Evolutionary conservation across 1,140 invertebrate species (phyloP), one percentile per base, ranked within the genome.

Genomic region (Anthonomus grandis): DNA sequence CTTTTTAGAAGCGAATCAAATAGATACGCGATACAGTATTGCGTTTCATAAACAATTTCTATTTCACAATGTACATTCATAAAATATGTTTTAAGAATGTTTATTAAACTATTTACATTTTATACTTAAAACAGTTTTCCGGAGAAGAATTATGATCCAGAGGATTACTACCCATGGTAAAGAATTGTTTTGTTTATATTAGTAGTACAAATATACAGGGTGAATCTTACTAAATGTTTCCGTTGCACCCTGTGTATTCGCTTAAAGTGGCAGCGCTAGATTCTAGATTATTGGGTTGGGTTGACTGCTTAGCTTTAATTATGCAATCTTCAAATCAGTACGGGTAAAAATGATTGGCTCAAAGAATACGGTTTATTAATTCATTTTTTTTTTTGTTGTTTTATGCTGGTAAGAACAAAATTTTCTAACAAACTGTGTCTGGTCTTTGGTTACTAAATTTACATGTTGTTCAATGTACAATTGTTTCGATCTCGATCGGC

Each of bases 121-220:
- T 70, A 62, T 49, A 56, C 54, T 62, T 70, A 63, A 60, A 69
- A 71, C 82, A 85, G 83, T 84, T 83, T 81, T 78, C 80, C 82
- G 81, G 83, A 84, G 79, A 84, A 84, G 77, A 69, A 75, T 64
- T 77, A 78, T 76, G 83, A 85, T 74, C 76, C 77, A 66, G 81
- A 84, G 82, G 83, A 84, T 75, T 84, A 82, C 79, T 78, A 83
- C 72, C 83, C 83, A 79, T 85, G 83, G 83, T 85, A 85, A 72
- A 53, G 22, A 42, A 55, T 49, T 60, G 59, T 49, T 45, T n/a
- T n/a, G n/a, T 57, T 50, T 52, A 5, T 52, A 42, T 42, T 36
- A 36, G n/a, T 36, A 13, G 45, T 47, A 39, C 13, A 27, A 25
- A n/a, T n/a, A n/a, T n/a, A n/a, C n/a, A n/a, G n/a, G n/a, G n/a